These are phyloP conservation scores for Rousettus madagascariensis DNA, from an alignment of 2,797 vertebrate genomes.

Conservation along the genomic window DNA sequence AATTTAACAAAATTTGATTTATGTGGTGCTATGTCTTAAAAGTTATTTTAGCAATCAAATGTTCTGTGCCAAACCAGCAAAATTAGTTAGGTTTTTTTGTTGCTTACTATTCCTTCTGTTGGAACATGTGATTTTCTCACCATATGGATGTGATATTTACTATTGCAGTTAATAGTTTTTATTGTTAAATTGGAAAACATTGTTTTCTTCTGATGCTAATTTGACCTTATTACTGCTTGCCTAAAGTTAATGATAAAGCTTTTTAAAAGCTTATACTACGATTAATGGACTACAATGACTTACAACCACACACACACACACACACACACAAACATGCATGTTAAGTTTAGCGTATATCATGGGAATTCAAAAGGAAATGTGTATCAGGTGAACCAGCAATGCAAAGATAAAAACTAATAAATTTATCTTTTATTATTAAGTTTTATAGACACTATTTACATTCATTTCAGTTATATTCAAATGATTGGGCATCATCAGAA, in stretches of 20 bases:
- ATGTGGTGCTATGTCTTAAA: conserved; percentile 60
- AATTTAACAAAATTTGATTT: conserved; percentile 60
- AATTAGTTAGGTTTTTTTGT: conserved; percentile 69
- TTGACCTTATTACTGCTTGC: conserved; percentile 51
- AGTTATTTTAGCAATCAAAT: conserved; percentile 70
- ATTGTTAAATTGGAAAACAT: conserved; percentile 75
- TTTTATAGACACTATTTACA: conserved; percentile 57
- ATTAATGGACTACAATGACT: conserved; percentile 34
- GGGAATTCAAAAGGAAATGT: conserved; percentile 45
- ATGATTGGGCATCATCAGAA: conserved; percentile 34
- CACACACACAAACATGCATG: neutral
- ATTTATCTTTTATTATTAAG: conserved; percentile 51
- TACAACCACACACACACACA: neutral
- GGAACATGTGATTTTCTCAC: conserved; percentile 75
- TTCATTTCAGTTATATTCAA: conserved; percentile 64
- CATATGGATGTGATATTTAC: conserved; percentile 78
- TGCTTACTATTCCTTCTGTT: conserved; percentile 77
- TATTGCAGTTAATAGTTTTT: conserved; percentile 74
- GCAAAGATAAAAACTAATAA: neutral
- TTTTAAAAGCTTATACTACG: conserved; percentile 52
- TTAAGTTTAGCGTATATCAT: neutral
- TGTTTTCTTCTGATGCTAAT: conserved; percentile 63
- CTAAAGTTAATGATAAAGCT: conserved; percentile 49
- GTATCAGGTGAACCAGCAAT: conserved; percentile 7
- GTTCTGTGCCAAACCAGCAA: conserved; percentile 76